Base-by-base conservation (phyloP, 37 sponge, comb jelly and placozoan species). In the Crambe crambe region DNA sequence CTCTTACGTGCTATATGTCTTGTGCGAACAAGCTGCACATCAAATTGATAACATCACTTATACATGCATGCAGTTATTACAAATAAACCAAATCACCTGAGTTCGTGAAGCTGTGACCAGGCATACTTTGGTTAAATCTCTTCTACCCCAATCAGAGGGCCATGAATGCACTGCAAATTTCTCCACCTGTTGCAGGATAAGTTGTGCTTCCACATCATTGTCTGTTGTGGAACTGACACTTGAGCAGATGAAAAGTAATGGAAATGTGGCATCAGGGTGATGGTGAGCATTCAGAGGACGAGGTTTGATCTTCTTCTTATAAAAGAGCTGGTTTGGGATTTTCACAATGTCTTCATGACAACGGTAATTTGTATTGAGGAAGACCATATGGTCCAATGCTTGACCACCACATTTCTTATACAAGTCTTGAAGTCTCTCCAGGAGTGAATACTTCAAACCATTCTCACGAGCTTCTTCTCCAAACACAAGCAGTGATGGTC, bases 241-340 rank as follows among this genome's bases (percentile, higher is more conserved):
- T 3, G 83, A 70, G 59, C 92, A 92, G 27, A 87, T 72, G 70
- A 92, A 92, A 10, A 76, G 37, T 34, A 92, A 47, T 51, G 92
- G 85, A 31, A 61, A 80, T 3, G 56, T 57, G 27, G 73, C 51
- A 25, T 61, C 39, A 25, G 88, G 89, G 63, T 87, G 92, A 2
- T 74, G 40, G 1, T 42, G 39, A 37, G 42, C 56, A 56, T 71
- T 23, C 0, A 12, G 25, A 26, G 59, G 37, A 77, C 22, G 15
- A 4, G 47, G 34, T 6, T 77, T n/a, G 31, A 73, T 47, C 22
- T 85, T 17, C 27, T 71, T 37, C 0, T 68, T 37, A 77, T 92
- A 92, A 37, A 92, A 88, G 29, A 88, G 56, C 23, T 67, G 36
- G 3, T 73, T 56, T 17, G 93, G 82, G 1, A 92, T 42, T 17